phyloP scores from a whole-genome alignment of 92 coral and sea anemone genomes.

The Epizoanthus illoricatus region DNA sequence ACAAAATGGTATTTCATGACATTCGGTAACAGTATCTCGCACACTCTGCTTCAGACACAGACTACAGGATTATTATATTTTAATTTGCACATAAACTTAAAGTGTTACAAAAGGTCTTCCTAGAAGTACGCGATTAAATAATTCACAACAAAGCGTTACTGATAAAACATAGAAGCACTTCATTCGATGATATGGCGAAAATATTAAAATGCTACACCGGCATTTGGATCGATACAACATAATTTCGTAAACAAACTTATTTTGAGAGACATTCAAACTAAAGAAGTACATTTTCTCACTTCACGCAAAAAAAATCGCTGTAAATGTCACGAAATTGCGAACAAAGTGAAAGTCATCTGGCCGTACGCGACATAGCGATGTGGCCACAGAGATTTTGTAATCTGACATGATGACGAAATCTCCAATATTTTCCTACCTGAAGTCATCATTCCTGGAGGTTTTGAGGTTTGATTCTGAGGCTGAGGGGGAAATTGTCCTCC shows the following conservation, averaged over 20 bases:
- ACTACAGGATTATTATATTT: neutral
- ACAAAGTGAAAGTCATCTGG: neutral
- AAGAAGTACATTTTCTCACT: too few species aligned
- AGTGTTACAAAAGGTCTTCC: neutral
- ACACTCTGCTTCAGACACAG: too few species aligned
- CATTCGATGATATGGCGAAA: neutral
- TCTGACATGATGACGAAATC: slow-evolving; percentile 29
- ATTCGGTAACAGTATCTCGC: too few species aligned
- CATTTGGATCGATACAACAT: neutral
- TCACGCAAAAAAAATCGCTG: neutral
- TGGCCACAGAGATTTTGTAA: neutral
- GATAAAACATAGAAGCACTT: neutral
- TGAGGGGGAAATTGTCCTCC: neutral
- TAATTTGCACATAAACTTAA: neutral
- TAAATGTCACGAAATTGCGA: neutral
- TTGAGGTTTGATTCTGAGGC: neutral
- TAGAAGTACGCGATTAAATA: slow-evolving; percentile 31
- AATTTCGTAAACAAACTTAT: neutral
- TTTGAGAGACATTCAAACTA: too few species aligned
- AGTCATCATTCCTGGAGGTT: slow-evolving; percentile 6
- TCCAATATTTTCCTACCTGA: slow-evolving; percentile 32
- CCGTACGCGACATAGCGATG: too few species aligned
- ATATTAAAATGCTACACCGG: neutral
- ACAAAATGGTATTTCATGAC: too few species aligned
- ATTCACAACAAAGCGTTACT: slow-evolving; percentile 17